These are phyloP conservation scores for Virgularia gustaviana DNA, from an alignment of 92 coral and sea anemone genomes.

Conservation along the genomic window DNA sequence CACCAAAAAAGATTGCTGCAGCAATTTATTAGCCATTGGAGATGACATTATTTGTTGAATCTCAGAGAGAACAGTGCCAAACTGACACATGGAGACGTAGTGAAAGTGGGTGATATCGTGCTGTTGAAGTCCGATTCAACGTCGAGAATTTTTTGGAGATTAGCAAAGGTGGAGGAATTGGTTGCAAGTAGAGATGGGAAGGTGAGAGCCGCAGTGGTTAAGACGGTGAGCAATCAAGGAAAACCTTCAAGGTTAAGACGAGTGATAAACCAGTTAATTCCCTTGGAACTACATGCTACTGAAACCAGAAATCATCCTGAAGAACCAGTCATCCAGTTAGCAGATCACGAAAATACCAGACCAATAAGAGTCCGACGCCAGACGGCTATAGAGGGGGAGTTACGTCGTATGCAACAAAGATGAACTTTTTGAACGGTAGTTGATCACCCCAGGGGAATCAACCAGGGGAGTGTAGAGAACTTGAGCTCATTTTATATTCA, in stretches of 20 bases:
- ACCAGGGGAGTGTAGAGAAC: constrained; percentile 22
- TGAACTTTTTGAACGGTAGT: not conserved
- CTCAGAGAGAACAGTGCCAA: not conserved
- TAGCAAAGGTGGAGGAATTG: not conserved
- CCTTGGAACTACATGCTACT: not conserved
- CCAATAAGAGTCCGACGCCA: not conserved
- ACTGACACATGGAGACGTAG: not conserved
- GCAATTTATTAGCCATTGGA: not conserved
- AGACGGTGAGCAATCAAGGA: not conserved
- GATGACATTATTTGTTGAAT: not conserved
- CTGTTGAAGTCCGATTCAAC: not conserved
- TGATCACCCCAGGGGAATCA: not conserved
- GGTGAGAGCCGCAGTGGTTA: not conserved
- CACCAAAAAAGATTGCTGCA: too few species aligned
- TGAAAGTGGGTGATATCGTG: not conserved
- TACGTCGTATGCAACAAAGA: not conserved
- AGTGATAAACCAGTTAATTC: constrained; percentile 13
- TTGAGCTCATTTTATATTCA: not conserved
- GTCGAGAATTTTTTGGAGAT: not conserved
- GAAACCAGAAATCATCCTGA: not conserved
- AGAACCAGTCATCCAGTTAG: not conserved
- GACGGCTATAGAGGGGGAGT: not conserved
- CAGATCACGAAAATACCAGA: not conserved
- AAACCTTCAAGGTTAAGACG: not conserved
- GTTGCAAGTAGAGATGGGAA: not conserved